Conservation (phyloP, 2,113 vertebrate species). For the Tachysurus vachellii region DNA sequence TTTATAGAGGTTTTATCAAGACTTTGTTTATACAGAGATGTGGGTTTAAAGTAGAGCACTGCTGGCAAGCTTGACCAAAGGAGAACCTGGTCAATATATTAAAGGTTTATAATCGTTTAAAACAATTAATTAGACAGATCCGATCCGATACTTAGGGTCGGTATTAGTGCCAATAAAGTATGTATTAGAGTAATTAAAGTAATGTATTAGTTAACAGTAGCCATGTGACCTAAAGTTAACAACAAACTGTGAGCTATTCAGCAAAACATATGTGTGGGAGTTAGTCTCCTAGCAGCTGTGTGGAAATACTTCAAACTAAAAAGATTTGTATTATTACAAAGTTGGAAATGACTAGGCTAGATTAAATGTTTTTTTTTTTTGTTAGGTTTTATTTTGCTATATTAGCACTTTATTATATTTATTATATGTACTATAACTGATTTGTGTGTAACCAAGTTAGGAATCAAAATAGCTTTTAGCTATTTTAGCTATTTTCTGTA, state of each 20-base stretch:
- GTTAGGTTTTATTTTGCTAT: background rate
- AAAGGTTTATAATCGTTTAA: background rate
- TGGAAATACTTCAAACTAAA: background rate
- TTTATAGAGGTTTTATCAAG: background rate
- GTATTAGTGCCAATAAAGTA: background rate
- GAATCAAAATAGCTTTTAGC: background rate
- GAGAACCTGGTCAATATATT: background rate
- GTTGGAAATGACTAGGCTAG: background rate
- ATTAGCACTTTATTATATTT: background rate
- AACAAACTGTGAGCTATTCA: background rate
- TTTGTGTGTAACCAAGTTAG: too few species aligned
- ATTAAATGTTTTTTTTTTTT: background rate
- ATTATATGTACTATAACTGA: background rate
- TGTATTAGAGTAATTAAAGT: too few species aligned
- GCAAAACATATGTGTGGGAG: background rate
- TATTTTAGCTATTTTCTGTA: background rate
- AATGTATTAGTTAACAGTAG: background rate
- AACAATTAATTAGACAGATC: background rate
- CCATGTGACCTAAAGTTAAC: background rate
- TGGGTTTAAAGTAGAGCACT: background rate
- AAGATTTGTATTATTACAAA: background rate
- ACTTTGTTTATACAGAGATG: background rate
- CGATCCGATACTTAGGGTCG: too few species aligned
- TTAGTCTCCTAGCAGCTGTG: background rate
- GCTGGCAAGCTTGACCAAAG: slow-evolving; percentile 1